Conservation (phyloP, 1,140 invertebrate species). For the Eueides isabella region DNA sequence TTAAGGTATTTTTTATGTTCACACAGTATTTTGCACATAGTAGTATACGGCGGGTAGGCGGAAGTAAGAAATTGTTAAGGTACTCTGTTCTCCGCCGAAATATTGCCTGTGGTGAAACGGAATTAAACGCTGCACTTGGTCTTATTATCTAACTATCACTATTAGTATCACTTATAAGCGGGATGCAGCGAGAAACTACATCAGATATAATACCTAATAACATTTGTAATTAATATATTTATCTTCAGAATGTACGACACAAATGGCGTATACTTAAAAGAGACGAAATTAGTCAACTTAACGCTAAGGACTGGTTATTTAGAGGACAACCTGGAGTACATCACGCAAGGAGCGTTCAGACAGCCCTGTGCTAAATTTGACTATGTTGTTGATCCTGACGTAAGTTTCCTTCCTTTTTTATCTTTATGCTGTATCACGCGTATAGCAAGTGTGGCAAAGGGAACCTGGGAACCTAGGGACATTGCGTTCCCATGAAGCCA, state of each 20-base stretch:
- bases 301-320: slow-evolving; percentile 58
- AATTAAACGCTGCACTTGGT: too few species aligned
- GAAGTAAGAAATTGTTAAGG: too few species aligned
- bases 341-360: slow-evolving; percentile 57
- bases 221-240: not conserved
- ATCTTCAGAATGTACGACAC: slow-evolving; percentile 58
- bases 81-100: too few species aligned
- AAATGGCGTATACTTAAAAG: slow-evolving; percentile 52
- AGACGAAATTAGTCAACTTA: slow-evolving; percentile 51
- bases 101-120: too few species aligned
- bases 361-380: slow-evolving; percentile 54
- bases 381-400: slow-evolving; percentile 59
- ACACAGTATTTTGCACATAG: too few species aligned
- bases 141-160: too few species aligned
- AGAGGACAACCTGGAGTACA: slow-evolving; percentile 52
- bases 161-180: too few species aligned
- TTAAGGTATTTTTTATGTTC: too few species aligned
- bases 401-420: slow-evolving; percentile 39
- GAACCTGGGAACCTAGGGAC: not conserved
- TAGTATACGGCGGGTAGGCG: too few species aligned
- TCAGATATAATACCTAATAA: too few species aligned
- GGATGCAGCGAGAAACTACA: too few species aligned
- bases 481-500: not conserved
- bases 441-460: too few species aligned
- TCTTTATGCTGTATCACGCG: not conserved